Base-by-base conservation (phyloP, 2,888 invertebrate species). In the Dermolepida albohirtum region DNA sequence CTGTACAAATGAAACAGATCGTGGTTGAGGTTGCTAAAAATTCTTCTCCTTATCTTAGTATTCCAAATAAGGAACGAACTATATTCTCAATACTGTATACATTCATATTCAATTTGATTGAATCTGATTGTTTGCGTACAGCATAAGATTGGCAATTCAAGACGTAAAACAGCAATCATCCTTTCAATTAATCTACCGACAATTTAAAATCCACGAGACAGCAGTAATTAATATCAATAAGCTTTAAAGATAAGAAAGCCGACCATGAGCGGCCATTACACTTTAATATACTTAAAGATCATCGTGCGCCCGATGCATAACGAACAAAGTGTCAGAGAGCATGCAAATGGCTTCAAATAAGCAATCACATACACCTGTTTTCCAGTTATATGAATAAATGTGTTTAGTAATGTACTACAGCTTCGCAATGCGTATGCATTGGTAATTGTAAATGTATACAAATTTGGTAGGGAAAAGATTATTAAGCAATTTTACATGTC, bases 301-400 rank as follows among this genome's bases (percentile, higher is more conserved):
- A 12, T 64, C 51, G 50, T 51, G 64, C 51, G 29, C 41, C 16
- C 51, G 41, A 64, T 64, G 64, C 64, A 50, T 64, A 64, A 64
- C 51, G 12, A 64, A 64, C n/a, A 41, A 27, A 12, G 51, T 40
- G 50, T 40, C 64, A 41, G n/a, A 27, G 51, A 50, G 64, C 64
- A 64, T 64, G 64, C 64, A 64, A 64, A 64, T 47, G 64, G 40
- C 29, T 50, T 64, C 40, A 64, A 64, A 64, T 64, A 64, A 64
- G 51, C 22, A 39, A 64, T 51, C 64, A 51, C 51, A 51, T 51
- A 64, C 64, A 64, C 51, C 51, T 64, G 64, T 51, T 50, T 51
- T 50, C 51, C 40, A 63, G 64, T 17, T 41, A 64, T 51, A 51
- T 51, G 64, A 51, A 64, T 64, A 51, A 64, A 49, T 29, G 12